These are phyloP conservation scores for Neotoxoptera formosana DNA, from an alignment of 1,140 invertebrate genomes.

Conservation along the genomic window DNA sequence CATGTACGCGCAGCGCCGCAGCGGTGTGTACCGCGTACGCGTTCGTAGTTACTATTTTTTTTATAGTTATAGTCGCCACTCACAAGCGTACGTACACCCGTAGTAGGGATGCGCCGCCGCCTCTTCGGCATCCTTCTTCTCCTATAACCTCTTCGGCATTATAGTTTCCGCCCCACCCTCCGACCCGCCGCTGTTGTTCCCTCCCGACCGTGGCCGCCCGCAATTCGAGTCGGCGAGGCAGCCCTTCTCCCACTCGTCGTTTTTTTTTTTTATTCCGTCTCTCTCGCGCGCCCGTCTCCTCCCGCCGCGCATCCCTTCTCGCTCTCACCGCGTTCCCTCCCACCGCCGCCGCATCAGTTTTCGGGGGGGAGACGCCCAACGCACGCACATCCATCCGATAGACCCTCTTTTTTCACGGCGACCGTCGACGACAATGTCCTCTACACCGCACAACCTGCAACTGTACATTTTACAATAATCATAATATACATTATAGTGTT, in stretches of 20 bases:
- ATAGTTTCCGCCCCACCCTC: background rate
- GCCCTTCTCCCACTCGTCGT: background rate
- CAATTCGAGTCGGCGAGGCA: background rate
- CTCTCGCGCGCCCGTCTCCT: background rate
- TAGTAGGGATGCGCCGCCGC: constrained; percentile 47
- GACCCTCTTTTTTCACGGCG: constrained; percentile 53
- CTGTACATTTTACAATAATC: constrained; percentile 14
- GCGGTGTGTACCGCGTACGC: background rate
- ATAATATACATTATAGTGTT: background rate
- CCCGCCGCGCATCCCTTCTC: constrained; percentile 28
- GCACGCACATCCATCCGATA: background rate
- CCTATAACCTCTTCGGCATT: background rate
- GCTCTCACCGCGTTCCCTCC: background rate
- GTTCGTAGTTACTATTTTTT: background rate
- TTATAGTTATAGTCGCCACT: background rate
- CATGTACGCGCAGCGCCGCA: background rate
- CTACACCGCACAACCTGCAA: constrained; percentile 43
- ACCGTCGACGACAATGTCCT: constrained; percentile 52
- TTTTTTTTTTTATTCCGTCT: background rate
- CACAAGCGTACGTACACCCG: background rate
- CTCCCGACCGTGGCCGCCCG: background rate
- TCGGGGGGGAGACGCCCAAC: constrained; percentile 1
- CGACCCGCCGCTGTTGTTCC: background rate
- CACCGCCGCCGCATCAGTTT: background rate
- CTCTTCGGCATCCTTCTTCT: constrained; percentile 17